These are phyloP conservation scores for Alitta virens DNA, from an alignment of 2,888 invertebrate genomes.

Conservation along the genomic window DNA sequence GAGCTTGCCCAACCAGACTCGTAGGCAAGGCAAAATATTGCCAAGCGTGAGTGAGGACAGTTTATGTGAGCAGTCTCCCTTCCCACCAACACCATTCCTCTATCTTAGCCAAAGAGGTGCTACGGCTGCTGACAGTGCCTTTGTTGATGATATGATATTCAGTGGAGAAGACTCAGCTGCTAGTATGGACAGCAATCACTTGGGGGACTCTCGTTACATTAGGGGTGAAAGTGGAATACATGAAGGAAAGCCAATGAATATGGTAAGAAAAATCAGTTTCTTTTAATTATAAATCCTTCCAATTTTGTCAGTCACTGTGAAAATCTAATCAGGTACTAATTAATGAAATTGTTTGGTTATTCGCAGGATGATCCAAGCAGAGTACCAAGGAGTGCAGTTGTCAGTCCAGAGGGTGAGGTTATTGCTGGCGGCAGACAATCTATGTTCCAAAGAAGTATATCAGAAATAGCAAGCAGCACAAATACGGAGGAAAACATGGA, in stretches of 20 bases:
- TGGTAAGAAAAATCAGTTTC: too few relatives aligned
- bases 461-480: constrained; percentile 45
- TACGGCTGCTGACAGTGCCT: constrained; percentile 49
- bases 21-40: constrained; percentile 37
- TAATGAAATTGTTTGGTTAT: too few relatives aligned
- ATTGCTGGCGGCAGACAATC: constrained; percentile 25
- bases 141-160: constrained; percentile 52
- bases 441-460: constrained; percentile 51
- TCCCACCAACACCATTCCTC: constrained; percentile 50
- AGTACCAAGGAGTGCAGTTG: constrained; percentile 41
- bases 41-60: constrained; percentile 47
- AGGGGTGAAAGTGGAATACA: background rate
- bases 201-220: background rate
- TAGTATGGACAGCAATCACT: too few relatives aligned
- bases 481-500: constrained; percentile 23
- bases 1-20: constrained; percentile 39
- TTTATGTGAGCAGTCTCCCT: constrained; percentile 44
- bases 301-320: too few relatives aligned
- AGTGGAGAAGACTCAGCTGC: background rate
- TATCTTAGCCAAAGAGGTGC: constrained; percentile 46
- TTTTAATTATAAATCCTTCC: too few relatives aligned
- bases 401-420: constrained; percentile 46
- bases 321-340: too few relatives aligned
- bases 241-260: too few relatives aligned
- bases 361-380: background rate